Percentiles rank a stretch among this genome's conserved stretches.
Conservation (phyloP, 2,888 invertebrate genomes). For the Diarsia dahlii region DNA sequence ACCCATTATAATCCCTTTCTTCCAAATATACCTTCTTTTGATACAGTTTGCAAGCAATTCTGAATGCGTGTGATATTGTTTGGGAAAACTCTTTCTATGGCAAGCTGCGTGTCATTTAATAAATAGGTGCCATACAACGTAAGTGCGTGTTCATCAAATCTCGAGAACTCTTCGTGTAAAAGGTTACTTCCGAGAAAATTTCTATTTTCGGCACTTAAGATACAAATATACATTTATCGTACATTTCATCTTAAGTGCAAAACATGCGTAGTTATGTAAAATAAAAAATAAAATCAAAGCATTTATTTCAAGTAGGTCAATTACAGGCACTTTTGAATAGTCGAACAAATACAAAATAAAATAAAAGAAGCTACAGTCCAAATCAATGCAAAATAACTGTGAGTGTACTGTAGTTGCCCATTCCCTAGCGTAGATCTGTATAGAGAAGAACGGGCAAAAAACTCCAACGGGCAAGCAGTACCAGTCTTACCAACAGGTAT, state of each 20-base stretch:
- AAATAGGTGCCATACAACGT: constrained; percentile 34
- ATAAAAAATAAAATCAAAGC: no score
- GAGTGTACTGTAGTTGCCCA: no score
- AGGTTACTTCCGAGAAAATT: background rate
- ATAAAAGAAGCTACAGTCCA: no score
- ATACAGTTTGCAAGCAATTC: background rate
- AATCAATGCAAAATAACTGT: no score
- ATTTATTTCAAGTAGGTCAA: no score
- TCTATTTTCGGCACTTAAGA: no score
- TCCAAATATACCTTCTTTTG: background rate
- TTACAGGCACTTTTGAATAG: no score
- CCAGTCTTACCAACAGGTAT: no score
- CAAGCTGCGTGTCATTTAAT: constrained; percentile 16
- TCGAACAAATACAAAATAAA: no score
- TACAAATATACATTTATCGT: background rate
- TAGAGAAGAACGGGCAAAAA: no score
- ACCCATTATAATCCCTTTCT: background rate
- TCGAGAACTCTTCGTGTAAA: constrained; percentile 10
- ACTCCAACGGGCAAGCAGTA: background rate
- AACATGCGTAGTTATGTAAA: background rate
- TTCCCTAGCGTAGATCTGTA: no score
- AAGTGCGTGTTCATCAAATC: constrained; percentile 38
- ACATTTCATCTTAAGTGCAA: background rate
- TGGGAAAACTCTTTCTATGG: constrained; percentile 13
- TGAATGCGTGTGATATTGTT: background rate